Evolutionary conservation across 2,113 vertebrate genomes (phyloP), one percentile per base, ranked within the genome.

Genomic region (Podarcis muralis): DNA sequence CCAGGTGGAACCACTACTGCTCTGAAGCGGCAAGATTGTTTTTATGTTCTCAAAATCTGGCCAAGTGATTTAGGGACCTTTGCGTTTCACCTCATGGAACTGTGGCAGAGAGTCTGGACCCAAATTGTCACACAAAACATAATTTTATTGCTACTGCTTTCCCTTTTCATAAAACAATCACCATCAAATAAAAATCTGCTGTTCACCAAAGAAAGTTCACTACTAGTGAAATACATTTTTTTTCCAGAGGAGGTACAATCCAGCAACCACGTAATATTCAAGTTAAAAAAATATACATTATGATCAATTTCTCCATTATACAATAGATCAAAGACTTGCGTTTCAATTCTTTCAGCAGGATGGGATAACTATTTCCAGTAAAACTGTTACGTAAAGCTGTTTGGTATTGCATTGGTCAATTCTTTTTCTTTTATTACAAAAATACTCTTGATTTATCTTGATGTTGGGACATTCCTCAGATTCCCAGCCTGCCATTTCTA

Each of bases 321-420:
- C 48, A 86, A 84, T 71, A 76, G 86, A 53, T 23, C 66, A 89
- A 87, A 16, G 30, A 0, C 4, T 37, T 2, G 86, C 35, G 65
- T 0, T 59, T 48, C 0, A 0, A 0, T 59, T 66, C 80, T 43
- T 75, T 57, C 90, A 48, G 74, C 1, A 77, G 40, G 76, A 57
- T 86, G 91, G 83, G 1, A 53, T 65, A 48, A 86, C 2, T 62
- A 22, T 78, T 35, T 71, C 35, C n/a, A 37, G 80, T 62, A 83
- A 85, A 92, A 85, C 84, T 66, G 79, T 81, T 89, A 82, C 90
- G 87, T 89, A 16, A 78, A 40, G 78, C 80, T 87, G 91, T 93
- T 91, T 80, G 92, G 91, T 78, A 65, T 77, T 18, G 0, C 2
- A 3, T 71, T 59, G 68, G 79, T 86, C 80, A 40, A 8, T 59